A percentile compares a stretch with the other conserved stretches of the same genome.
Conservation (phyloP, 2,113 vertebrate species). For the Eublepharis macularius region DNA sequence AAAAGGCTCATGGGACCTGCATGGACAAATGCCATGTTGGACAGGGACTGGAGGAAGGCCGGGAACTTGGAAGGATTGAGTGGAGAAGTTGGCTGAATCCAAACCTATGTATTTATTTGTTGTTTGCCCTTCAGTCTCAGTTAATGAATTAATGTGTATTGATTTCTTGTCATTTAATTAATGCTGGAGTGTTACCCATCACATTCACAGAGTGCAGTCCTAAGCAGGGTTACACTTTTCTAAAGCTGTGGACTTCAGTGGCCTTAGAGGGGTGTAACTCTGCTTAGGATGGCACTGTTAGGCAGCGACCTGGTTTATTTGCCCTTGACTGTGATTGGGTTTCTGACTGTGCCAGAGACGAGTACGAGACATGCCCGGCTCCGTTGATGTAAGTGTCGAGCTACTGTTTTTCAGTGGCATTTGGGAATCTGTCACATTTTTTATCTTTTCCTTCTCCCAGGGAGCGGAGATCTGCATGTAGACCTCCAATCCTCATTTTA, state of each 20-base stretch:
- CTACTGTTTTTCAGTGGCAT: neutral
- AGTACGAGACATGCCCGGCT: neutral
- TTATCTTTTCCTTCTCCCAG: too few species aligned
- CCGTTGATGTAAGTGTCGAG: neutral
- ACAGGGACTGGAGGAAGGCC: too few species aligned
- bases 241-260: too few species aligned
- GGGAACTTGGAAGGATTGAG: too few species aligned
- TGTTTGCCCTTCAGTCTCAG: conserved; percentile 13
- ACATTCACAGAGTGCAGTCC: neutral
- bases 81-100: too few species aligned
- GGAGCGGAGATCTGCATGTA: too few species aligned
- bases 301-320: neutral
- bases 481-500: too few species aligned
- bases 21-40: too few species aligned
- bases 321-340: conserved; percentile 1
- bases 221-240: too few species aligned
- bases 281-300: neutral
- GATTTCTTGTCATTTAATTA: conserved; percentile 36
- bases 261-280: too few species aligned
- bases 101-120: neutral
- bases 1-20: too few species aligned
- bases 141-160: conserved; percentile 35
- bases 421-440: neutral
- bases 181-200: conserved; percentile 32
- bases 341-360: neutral